A percentile compares a stretch with the other conserved stretches of the same genome.
phyloP scores from a whole-genome alignment of 2,797 vertebrate species.

The Pipistrellus kuhlii region DNA sequence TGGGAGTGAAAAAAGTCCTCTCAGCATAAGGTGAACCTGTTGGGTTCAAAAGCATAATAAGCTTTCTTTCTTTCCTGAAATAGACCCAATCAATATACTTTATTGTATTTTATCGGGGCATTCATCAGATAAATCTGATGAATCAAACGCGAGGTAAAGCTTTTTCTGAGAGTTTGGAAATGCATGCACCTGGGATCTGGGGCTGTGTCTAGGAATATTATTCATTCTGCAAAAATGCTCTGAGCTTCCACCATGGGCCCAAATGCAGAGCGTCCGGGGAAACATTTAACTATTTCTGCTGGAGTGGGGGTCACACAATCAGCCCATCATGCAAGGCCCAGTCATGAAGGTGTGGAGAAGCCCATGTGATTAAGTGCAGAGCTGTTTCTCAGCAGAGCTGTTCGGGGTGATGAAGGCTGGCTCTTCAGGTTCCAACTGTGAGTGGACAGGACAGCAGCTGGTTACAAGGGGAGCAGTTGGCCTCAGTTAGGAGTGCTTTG shows the following conservation, averaged over 20 bases:
- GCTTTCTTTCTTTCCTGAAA: neutral
- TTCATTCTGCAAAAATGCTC: neutral
- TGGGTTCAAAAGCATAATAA: neutral
- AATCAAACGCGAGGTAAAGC: neutral
- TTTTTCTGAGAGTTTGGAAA: conserved; percentile 24
- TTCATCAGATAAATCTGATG: neutral
- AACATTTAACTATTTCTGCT: neutral
- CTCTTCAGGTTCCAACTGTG: neutral
- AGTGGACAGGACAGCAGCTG: neutral
- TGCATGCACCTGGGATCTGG: neutral
- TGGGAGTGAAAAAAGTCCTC: neutral
- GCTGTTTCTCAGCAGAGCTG: neutral
- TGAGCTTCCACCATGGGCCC: neutral
- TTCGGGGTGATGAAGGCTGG: neutral
- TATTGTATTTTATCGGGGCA: neutral
- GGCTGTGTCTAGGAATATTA: neutral
- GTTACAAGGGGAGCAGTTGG: neutral
- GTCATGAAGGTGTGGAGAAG: neutral
- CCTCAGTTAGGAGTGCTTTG: neutral
- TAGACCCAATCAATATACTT: neutral
- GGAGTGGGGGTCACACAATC: neutral
- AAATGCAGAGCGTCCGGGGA: neutral
- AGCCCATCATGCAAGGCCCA: neutral
- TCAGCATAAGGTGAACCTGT: neutral
- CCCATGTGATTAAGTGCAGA: accelerated